Evolutionary conservation across 2,113 vertebrate genomes (phyloP).

Genomic region (Salvelinus alpinus): DNA sequence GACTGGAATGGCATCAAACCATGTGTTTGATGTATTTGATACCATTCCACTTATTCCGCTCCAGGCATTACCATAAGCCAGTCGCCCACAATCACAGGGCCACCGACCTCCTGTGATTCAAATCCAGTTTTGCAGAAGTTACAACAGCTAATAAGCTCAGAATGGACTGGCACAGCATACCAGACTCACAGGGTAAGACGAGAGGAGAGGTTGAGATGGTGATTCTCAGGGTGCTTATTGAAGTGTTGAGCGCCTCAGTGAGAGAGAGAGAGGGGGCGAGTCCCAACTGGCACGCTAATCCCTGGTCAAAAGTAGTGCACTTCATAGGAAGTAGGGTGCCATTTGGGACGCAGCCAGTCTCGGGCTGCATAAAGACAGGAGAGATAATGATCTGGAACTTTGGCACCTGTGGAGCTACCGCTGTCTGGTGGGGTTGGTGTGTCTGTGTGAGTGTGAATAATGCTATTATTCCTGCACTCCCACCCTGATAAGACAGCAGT

Average conservation of each 20-base stretch:
- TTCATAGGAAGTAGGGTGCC: background rate
- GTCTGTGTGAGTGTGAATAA: conserved; percentile 8
- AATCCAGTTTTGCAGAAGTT: too few relatives aligned
- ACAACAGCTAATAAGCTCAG: conserved; percentile 6
- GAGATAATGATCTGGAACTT: conserved; percentile 42
- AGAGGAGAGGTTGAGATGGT: conserved; percentile 17
- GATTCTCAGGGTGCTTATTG: background rate
- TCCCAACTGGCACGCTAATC: too few relatives aligned
- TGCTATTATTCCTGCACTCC: too few relatives aligned
- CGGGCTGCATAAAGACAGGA: conserved; percentile 2
- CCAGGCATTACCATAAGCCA: too few relatives aligned
- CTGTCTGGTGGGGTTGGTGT: conserved; percentile 4
- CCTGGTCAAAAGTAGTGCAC: too few relatives aligned
- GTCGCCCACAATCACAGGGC: too few relatives aligned
- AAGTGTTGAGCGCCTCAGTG: background rate
- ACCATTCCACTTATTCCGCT: too few relatives aligned
- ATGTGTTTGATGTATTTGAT: too few relatives aligned
- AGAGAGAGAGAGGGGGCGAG: too few relatives aligned
- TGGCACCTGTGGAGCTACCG: conserved; percentile 22
- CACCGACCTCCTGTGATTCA: too few relatives aligned
- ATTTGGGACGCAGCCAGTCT: background rate
- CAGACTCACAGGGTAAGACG: conserved; percentile 1
- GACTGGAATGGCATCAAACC: too few relatives aligned
- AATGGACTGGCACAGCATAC: conserved; percentile 11
- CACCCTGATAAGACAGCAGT: background rate